Evolutionary conservation across 2,113 vertebrate species (phyloP).

Genomic region (Ceyx margarethae): DNA sequence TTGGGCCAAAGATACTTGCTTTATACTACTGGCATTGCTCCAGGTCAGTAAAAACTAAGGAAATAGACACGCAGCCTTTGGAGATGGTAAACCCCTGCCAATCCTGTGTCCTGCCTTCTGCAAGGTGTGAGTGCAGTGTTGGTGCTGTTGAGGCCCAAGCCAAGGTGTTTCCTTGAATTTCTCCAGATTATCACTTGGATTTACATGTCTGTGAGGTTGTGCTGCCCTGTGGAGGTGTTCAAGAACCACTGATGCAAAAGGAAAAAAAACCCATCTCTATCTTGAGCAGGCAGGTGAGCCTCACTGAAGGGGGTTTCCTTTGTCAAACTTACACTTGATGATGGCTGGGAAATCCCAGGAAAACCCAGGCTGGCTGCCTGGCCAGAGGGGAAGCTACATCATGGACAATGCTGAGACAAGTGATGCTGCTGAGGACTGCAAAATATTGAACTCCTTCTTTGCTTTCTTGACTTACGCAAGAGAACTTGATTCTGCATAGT

Average conservation of each 20-base stretch:
- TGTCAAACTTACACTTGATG: neutral
- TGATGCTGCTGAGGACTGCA: accelerated
- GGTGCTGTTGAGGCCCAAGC: neutral
- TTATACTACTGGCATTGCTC: neutral
- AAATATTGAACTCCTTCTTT: neutral
- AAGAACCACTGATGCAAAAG: neutral
- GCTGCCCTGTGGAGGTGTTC: neutral
- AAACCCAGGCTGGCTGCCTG: neutral
- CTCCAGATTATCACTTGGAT: neutral
- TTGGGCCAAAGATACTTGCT: neutral
- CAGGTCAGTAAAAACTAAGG: slow-evolving; percentile 24
- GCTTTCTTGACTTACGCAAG: neutral
- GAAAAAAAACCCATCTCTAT: neutral
- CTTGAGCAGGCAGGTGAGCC: neutral
- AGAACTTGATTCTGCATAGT: neutral
- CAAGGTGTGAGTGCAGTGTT: neutral
- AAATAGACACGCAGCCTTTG: slow-evolving; percentile 38
- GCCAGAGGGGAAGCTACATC: neutral
- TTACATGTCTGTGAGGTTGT: neutral
- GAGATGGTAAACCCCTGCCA: slow-evolving; percentile 9
- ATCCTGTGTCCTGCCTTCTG: neutral
- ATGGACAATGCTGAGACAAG: neutral
- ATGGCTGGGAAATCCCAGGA: slow-evolving; percentile 11
- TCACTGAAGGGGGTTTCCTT: neutral
- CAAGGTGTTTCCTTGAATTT: neutral